A percentile compares a stretch with the other conserved stretches of the same genome.
phyloP scores from a whole-genome alignment of 2,113 vertebrate species.

The Octodon degus region DNA sequence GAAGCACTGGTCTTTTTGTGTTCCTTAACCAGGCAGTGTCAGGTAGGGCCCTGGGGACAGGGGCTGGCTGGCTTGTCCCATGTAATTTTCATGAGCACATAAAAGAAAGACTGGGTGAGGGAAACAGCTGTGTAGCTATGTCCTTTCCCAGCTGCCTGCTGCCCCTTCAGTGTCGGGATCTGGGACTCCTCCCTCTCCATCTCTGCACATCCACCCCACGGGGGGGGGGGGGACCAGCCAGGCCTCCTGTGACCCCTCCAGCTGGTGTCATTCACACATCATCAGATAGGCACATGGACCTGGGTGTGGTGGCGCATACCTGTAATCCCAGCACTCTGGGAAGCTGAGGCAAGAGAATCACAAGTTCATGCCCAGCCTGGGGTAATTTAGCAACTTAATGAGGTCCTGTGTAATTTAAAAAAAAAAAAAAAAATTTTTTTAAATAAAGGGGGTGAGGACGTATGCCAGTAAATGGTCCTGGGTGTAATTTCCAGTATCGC shows the following conservation, averaged over 20 bases:
- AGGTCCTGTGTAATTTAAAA: background rate
- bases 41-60: background rate
- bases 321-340: background rate
- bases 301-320: background rate
- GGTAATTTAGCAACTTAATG: background rate
- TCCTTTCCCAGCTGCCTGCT: background rate
- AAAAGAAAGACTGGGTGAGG: background rate
- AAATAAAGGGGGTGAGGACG: background rate
- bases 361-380: background rate
- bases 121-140: fast-evolving
- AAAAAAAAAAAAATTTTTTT: background rate
- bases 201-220: background rate
- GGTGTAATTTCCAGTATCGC: background rate
- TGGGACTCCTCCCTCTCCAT: background rate
- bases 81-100: background rate
- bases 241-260: background rate
- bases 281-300: background rate
- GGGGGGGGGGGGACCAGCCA: background rate
- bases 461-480: background rate
- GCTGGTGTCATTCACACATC: fast-evolving
- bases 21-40: background rate
- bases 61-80: background rate
- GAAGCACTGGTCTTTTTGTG: background rate
- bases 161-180: background rate
- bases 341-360: background rate